Evolutionary conservation across 2,888 invertebrate species (phyloP).

Genomic region (Zootermopsis nevadensis): DNA sequence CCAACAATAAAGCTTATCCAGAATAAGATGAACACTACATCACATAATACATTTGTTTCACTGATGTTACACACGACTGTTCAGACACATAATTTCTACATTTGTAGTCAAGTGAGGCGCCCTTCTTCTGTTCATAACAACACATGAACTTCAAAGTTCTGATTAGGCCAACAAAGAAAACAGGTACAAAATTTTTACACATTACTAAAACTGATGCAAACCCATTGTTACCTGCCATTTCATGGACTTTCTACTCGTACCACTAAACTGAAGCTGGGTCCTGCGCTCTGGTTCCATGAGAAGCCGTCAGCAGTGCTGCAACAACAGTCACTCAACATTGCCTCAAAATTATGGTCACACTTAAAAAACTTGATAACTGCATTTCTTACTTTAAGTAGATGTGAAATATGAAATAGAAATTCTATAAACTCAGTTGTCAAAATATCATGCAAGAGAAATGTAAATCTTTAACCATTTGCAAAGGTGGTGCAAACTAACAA

Average conservation of each 20-base stretch:
- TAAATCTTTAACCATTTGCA: too few relatives aligned
- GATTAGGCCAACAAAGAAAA: neutral
- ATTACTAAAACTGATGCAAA: neutral
- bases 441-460: too few relatives aligned
- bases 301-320: slow-evolving; percentile 42
- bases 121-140: neutral
- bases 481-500: too few relatives aligned
- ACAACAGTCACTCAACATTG: slow-evolving; percentile 45
- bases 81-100: neutral
- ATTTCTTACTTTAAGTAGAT: too few relatives aligned
- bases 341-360: neutral
- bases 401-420: too few relatives aligned
- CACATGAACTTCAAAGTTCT: neutral
- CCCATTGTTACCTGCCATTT: neutral
- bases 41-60: neutral
- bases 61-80: neutral
- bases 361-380: neutral
- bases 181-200: too few relatives aligned
- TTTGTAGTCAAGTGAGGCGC: neutral
- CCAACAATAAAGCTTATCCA: neutral
- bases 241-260: slow-evolving; percentile 12
- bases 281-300: slow-evolving; percentile 29
- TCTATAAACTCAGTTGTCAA: too few relatives aligned
- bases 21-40: neutral
- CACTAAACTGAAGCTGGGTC: slow-evolving; percentile 48